These are phyloP conservation scores for Ectropis grisescens DNA, from an alignment of 1,140 invertebrate genomes.

Conservation along the genomic window DNA sequence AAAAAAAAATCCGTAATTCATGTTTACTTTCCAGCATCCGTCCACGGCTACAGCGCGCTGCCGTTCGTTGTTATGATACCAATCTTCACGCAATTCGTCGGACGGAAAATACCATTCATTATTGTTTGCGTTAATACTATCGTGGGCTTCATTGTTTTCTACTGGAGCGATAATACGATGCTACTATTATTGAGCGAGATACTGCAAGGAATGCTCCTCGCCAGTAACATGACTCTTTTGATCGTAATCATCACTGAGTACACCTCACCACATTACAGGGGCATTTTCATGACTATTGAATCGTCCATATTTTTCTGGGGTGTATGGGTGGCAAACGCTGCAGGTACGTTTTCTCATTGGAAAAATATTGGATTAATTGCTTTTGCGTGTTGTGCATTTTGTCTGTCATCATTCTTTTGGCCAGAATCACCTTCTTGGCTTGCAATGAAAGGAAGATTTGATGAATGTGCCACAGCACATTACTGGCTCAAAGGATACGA, in stretches of 20 bases:
- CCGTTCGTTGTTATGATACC: conserved; percentile 10
- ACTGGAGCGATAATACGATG: conserved; percentile 13
- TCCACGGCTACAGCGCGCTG: conserved; percentile 5
- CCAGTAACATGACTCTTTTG: conserved; percentile 5
- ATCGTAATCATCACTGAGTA: conserved; percentile 8
- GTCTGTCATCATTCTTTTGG: conserved; percentile 1
- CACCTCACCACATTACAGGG: conserved; percentile 10
- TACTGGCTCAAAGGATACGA: conserved; percentile 9
- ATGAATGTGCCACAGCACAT: conserved; percentile 13
- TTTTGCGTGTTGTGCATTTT: conserved; percentile 2
- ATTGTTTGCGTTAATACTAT: conserved; percentile 6
- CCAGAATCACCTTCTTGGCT: conserved; percentile 14
- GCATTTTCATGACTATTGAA: conserved; percentile 8
- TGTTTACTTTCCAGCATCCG: conserved; percentile 5
- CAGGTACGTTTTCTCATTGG: conserved; percentile 13
- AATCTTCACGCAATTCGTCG: conserved; percentile 1
- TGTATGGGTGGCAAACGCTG: conserved; percentile 9
- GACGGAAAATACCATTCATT: conserved; percentile 9
- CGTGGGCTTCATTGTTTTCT: conserved; percentile 13
- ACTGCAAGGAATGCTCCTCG: conserved; percentile 3
- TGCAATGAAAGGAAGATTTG: conserved; percentile 12
- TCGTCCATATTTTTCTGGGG: conserved; percentile 13
- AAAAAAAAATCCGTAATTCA: too few relatives aligned
- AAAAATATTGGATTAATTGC: conserved; percentile 8
- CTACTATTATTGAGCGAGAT: conserved; percentile 13